Percentiles rank a stretch among this genome's conserved stretches.
Evolutionary conservation across 2,888 invertebrate species (phyloP).

Genomic region (Himalopsyche japonica): DNA sequence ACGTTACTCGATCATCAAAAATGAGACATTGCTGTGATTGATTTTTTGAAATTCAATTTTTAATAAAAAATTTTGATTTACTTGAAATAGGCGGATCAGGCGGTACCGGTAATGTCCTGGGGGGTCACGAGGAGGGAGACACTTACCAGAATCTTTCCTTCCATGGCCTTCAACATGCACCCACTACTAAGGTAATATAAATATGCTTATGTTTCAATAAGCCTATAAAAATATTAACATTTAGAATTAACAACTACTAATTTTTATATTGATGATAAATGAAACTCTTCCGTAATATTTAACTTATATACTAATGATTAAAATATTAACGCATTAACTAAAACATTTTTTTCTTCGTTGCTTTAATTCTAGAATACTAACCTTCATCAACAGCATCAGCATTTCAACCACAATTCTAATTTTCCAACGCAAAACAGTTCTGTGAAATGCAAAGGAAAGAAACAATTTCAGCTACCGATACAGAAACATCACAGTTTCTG

Average conservation of each 20-base stretch:
- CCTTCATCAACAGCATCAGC: constrained; percentile 53
- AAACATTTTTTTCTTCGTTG: constrained; percentile 42
- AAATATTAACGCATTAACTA: constrained; percentile 44
- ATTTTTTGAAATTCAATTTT: neutral
- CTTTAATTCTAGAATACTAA: constrained; percentile 63
- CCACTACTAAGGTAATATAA: constrained; percentile 45
- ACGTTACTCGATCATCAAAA: neutral
- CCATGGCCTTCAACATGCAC: constrained; percentile 81
- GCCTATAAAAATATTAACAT: constrained; percentile 11
- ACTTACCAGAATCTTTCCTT: constrained; percentile 84
- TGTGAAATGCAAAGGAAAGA: constrained; percentile 51
- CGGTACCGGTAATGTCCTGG: constrained; percentile 25
- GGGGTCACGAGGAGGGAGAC: constrained; percentile 66
- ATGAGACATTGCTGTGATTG: neutral
- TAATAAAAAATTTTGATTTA: neutral
- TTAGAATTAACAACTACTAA: neutral
- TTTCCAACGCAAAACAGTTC: constrained; percentile 55
- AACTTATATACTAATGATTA: neutral
- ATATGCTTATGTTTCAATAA: neutral
- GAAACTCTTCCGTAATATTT: neutral
- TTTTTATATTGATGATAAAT: neutral
- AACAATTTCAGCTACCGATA: constrained; percentile 66
- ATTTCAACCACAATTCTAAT: constrained; percentile 54
- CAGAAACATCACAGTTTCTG: constrained; percentile 70
- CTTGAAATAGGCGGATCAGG: constrained; percentile 14